Conservation (phyloP, 2,113 vertebrate genomes). For the Strigops habroptila region DNA sequence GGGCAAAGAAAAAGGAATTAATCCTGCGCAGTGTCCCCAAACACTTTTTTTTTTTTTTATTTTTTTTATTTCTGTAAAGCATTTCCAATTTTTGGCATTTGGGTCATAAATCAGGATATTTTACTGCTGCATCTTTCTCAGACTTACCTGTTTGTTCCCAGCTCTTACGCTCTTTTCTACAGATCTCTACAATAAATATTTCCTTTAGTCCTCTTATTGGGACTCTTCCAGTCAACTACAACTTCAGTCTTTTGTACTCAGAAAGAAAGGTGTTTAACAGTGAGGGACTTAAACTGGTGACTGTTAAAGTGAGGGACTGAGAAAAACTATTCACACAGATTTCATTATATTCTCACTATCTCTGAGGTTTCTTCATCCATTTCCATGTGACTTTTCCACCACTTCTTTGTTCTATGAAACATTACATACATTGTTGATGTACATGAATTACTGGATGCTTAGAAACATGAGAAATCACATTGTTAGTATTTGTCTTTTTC, state of each 20-base stretch:
- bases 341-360: neutral
- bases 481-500: neutral
- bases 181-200: neutral
- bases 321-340: neutral
- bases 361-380: neutral
- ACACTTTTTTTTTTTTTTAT: neutral
- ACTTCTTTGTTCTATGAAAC: neutral
- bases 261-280: neutral
- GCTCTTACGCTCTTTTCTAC: neutral
- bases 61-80: neutral
- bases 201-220: neutral
- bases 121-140: neutral
- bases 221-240: neutral
- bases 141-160: neutral
- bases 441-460: neutral
- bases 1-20: neutral
- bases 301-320: neutral
- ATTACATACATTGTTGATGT: neutral
- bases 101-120: slow-evolving; percentile 3
- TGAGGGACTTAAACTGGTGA: no score
- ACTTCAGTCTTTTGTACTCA: neutral
- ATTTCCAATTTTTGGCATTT: slow-evolving; percentile 2
- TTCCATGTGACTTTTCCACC: neutral
- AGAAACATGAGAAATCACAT: neutral
- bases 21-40: neutral